A percentile compares a stretch with the other conserved stretches of the same genome.
phyloP scores from a whole-genome alignment of 2,888 invertebrate species.

The Chrysolina americana region DNA sequence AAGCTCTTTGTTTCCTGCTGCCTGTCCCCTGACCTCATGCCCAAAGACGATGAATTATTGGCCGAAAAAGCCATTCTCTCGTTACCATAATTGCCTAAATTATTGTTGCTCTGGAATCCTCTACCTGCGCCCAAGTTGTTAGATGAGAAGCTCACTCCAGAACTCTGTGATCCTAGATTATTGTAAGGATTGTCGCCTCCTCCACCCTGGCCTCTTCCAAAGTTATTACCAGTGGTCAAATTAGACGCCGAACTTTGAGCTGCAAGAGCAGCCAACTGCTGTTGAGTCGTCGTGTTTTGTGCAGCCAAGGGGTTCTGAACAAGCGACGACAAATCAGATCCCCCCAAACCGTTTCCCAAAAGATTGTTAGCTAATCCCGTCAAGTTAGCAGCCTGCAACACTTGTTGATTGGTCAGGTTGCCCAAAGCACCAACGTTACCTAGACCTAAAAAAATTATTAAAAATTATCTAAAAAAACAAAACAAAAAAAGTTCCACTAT shows the following conservation, averaged over 20 bases:
- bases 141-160: neutral
- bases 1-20: constrained; percentile 39
- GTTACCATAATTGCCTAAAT: constrained; percentile 44
- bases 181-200: constrained; percentile 40
- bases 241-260: constrained; percentile 29
- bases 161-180: constrained; percentile 18
- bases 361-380: constrained; percentile 50
- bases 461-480: constrained; percentile 7
- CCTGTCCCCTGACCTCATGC: constrained; percentile 25
- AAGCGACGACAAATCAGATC: constrained; percentile 46
- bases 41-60: constrained; percentile 15
- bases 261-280: constrained; percentile 35
- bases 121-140: constrained; percentile 27
- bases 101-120: constrained; percentile 39
- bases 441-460: constrained; percentile 63
- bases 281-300: constrained; percentile 37
- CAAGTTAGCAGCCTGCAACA: constrained; percentile 42
- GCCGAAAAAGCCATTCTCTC: constrained; percentile 25
- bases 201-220: constrained; percentile 35
- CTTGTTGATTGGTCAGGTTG: constrained; percentile 41
- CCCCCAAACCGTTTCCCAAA: constrained; percentile 46
- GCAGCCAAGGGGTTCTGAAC: constrained; percentile 39
- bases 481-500: constrained; percentile 43
- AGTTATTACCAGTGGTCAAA: constrained; percentile 25
- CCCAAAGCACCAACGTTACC: constrained; percentile 71